Percentiles rank a stretch among this genome's conserved stretches.
Evolutionary conservation across 2,113 vertebrate species (phyloP).

Genomic region (Hylia prasina): DNA sequence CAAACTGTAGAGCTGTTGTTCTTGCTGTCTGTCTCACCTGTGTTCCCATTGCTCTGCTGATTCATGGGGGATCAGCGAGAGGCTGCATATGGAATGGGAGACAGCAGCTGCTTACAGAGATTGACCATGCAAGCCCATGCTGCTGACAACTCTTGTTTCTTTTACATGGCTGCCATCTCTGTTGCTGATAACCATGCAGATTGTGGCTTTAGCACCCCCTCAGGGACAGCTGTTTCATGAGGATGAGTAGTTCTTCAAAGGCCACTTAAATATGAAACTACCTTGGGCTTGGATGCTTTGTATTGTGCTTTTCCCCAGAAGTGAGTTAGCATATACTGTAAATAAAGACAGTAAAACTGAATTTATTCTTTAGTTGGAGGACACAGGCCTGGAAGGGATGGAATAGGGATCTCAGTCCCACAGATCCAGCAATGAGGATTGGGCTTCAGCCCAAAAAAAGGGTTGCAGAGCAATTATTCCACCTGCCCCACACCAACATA

Average conservation of each 20-base stretch:
- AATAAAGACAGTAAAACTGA: neutral
- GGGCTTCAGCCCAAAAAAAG: neutral
- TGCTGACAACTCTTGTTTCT: neutral
- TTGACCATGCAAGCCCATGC: neutral
- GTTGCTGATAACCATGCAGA: neutral
- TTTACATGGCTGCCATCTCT: neutral
- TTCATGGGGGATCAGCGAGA: neutral
- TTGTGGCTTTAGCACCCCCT: neutral
- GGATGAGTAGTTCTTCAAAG: neutral
- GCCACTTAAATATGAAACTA: neutral
- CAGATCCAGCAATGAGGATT: neutral
- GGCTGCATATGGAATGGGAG: neutral
- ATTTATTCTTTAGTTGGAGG: neutral
- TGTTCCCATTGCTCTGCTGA: neutral
- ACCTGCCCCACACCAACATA: rapidly evolving
- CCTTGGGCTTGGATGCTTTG: neutral
- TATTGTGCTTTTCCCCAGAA: neutral
- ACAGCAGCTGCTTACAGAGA: neutral
- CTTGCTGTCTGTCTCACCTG: neutral
- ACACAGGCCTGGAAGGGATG: neutral
- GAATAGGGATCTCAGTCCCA: neutral
- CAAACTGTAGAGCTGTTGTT: neutral
- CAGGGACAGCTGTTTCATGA: neutral
- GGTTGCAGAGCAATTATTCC: neutral
- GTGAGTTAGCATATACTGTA: neutral